Percentiles rank a stretch among this genome's conserved stretches.
Conservation (phyloP, 2,888 invertebrate species). For the Eretmocerus hayati region DNA sequence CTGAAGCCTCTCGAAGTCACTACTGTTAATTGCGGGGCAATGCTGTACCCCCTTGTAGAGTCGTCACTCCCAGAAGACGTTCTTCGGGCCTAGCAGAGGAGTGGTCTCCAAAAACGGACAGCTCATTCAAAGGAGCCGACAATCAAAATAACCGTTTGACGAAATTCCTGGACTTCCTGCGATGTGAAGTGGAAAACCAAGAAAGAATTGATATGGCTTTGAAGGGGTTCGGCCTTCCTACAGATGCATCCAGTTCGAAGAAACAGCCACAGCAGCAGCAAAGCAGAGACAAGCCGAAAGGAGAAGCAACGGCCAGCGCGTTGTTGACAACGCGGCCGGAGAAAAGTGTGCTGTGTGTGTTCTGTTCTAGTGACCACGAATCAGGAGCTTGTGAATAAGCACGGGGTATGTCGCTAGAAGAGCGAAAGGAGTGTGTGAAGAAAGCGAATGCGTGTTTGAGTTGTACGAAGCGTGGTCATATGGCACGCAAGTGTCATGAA, state of each 20-base stretch:
- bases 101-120: no score
- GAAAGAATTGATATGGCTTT: conserved; percentile 18
- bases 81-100: no score
- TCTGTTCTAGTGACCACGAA: neutral
- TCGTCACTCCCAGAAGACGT: no score
- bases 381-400: neutral
- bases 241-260: no score
- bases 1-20: no score
- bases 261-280: no score
- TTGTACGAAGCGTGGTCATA: neutral
- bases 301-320: neutral
- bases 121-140: no score
- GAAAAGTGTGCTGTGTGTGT: neutral
- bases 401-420: neutral
- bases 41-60: no score
- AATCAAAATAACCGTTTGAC: conserved; percentile 8
- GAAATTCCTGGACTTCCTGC: conserved; percentile 18
- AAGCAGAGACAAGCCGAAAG: no score
- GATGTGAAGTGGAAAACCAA: conserved; percentile 21
- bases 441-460: neutral
- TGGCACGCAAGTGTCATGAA: neutral
- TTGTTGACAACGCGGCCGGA: neutral
- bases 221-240: neutral
- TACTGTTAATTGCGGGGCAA: no score
- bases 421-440: neutral